These are phyloP conservation scores for Mythimna ferrago DNA, from an alignment of 2,888 invertebrate genomes.

Conservation along the genomic window DNA sequence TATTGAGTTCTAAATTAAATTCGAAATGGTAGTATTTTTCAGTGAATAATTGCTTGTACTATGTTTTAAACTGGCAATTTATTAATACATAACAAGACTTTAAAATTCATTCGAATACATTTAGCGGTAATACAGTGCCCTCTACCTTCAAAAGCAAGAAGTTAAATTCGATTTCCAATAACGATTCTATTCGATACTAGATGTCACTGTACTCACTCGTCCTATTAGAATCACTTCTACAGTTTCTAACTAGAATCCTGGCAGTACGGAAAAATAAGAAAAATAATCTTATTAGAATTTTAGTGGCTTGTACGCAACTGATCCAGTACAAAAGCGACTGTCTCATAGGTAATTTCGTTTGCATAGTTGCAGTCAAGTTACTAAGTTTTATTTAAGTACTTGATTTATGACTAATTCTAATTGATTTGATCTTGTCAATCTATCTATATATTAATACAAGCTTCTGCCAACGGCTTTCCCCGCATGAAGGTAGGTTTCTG, in stretches of 20 bases:
- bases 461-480: too few species aligned
- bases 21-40: neutral
- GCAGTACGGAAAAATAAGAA: neutral
- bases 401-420: too few species aligned
- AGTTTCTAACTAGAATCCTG: constrained; percentile 1
- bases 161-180: constrained; percentile 39
- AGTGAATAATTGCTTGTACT: too few species aligned
- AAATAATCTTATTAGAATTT: neutral
- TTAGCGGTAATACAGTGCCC: constrained; percentile 59
- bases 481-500: too few species aligned
- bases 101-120: neutral
- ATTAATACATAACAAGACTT: neutral
- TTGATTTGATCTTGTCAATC: too few species aligned
- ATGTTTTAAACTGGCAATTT: neutral
- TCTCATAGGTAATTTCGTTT: too few species aligned
- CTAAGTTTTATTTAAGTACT: too few species aligned
- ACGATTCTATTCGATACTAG: constrained; percentile 72
- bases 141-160: constrained; percentile 57
- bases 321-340: too few species aligned
- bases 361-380: too few species aligned
- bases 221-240: neutral
- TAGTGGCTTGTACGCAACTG: too few species aligned
- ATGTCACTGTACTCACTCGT: constrained; percentile 67
- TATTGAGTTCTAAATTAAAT: neutral
- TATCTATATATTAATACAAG: too few species aligned